These are phyloP conservation scores for Bos taurus DNA, from an alignment of 2,113 vertebrate genomes.

Conservation along the genomic window ARS-UCD2.0 NC_037347.1:28550001-28550500, in stretches of 20 bases:
- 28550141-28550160: too few relatives aligned
- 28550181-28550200: too few relatives aligned
- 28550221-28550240: too few relatives aligned
- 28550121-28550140: accelerated
- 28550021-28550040: too few relatives aligned
- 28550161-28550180: too few relatives aligned
- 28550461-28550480: background rate
- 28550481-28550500: background rate
- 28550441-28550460: background rate
- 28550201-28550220: too few relatives aligned
- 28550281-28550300: too few relatives aligned
- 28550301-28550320: too few relatives aligned
- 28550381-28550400: background rate
- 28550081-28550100: too few relatives aligned
- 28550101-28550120: too few relatives aligned
- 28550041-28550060: too few relatives aligned
- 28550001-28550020: background rate
- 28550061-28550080: too few relatives aligned
- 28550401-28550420: background rate
- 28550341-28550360: background rate
- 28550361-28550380: background rate
- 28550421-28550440: background rate
- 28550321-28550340: background rate
- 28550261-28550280: accelerated
- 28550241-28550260: accelerated